Evolutionary conservation across 2,113 vertebrate genomes (phyloP).

Genomic region (Brienomyrus longianalis): DNA sequence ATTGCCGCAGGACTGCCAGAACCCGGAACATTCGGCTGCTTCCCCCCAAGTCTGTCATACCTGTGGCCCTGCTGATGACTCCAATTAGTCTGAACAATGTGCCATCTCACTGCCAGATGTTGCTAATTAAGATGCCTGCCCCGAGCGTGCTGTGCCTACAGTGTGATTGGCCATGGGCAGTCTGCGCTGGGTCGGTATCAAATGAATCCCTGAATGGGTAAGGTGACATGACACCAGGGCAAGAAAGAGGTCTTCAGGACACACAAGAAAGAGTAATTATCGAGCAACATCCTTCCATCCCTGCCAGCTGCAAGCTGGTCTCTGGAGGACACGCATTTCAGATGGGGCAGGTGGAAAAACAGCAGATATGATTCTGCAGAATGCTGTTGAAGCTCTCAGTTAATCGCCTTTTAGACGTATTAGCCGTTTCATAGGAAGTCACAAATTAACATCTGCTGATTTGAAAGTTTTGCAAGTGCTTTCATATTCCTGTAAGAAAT

Average conservation of each 20-base stretch:
- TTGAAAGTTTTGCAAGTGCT: not conserved
- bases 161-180: not conserved
- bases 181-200: not conserved
- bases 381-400: not conserved
- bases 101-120: not conserved
- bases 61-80: not conserved
- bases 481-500: conserved; percentile 1
- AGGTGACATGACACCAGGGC: not conserved
- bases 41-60: not conserved
- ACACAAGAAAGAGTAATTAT: not conserved
- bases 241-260: not conserved
- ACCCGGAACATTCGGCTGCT: not conserved
- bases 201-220: not conserved
- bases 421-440: not conserved
- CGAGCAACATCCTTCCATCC: not conserved
- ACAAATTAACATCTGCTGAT: not conserved
- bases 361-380: not conserved
- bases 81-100: not conserved
- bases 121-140: not conserved
- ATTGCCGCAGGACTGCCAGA: not conserved
- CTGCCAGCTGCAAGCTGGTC: not conserved
- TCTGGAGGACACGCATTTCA: not conserved
- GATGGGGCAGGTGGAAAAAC: not conserved
- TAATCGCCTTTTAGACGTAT: not conserved
- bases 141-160: not conserved